These are phyloP conservation scores for Oreochromis niloticus DNA, from an alignment of 2,113 vertebrate genomes.

Conservation along the genomic window DNA sequence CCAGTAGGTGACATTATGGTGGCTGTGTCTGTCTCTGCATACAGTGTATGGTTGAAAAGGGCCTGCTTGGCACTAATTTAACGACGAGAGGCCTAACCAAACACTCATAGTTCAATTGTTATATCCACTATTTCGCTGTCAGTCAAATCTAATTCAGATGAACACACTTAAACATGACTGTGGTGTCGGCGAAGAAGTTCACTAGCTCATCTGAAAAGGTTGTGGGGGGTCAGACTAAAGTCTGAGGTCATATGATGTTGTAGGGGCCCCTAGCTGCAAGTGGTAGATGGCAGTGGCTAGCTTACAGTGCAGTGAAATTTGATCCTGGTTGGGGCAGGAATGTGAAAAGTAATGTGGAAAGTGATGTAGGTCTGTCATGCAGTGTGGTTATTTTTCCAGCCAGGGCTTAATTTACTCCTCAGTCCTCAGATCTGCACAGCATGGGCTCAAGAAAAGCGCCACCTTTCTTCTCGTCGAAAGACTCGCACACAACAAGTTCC, in stretches of 20 bases:
- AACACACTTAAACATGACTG: not conserved
- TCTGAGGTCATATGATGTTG: not conserved
- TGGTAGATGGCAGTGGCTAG: constrained; percentile 21
- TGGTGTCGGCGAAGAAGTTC: not conserved
- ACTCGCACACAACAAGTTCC: constrained; percentile 46
- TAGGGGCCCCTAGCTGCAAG: not conserved
- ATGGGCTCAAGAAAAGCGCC: constrained; percentile 7
- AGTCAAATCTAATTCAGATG: not conserved
- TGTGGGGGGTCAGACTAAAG: not conserved
- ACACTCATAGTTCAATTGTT: not conserved
- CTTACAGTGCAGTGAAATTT: constrained; percentile 31
- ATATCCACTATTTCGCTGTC: not conserved
- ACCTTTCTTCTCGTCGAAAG: constrained; percentile 13
- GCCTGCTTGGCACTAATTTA: not conserved
- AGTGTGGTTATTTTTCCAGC: constrained; percentile 40
- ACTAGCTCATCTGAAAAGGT: not conserved
- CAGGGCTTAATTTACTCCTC: constrained; percentile 43
- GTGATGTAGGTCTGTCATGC: constrained; percentile 47
- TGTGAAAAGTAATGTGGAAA: constrained; percentile 54
- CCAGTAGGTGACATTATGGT: not conserved
- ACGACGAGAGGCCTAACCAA: not conserved
- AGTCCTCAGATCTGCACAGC: not conserved
- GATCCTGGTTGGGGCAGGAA: constrained; percentile 35
- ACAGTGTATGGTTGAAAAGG: not conserved
- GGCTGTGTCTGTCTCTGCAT: not conserved